Evolutionary conservation across 1,140 invertebrate species (phyloP).

Genomic region (Choristoneura fumiferana): DNA sequence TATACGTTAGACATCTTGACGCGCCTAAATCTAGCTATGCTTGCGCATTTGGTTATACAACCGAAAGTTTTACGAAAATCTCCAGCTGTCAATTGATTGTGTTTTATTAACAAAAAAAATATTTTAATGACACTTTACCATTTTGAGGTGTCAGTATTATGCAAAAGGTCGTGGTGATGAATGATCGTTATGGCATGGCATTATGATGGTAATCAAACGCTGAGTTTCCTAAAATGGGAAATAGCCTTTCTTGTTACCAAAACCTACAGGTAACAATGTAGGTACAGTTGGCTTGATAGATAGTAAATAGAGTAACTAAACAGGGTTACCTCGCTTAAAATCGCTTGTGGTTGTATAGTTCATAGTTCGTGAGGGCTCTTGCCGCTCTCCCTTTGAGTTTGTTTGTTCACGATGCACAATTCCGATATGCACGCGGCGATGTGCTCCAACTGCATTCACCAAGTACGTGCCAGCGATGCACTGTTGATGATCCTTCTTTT

Average conservation of each 20-base stretch:
- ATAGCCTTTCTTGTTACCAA: too few species aligned
- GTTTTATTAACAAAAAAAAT: background rate
- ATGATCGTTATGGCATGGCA: background rate
- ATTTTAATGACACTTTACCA: background rate
- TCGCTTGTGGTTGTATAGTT: constrained; percentile 4
- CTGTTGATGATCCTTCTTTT: background rate
- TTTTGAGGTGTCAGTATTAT: background rate
- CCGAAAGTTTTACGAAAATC: background rate
- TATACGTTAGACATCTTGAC: too few species aligned
- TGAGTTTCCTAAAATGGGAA: too few species aligned
- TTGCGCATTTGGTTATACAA: background rate
- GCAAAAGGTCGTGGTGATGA: constrained; percentile 2
- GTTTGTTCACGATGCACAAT: constrained; percentile 4
- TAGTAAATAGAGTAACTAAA: too few species aligned
- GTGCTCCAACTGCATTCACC: background rate
- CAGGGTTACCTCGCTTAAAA: background rate
- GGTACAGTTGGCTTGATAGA: too few species aligned
- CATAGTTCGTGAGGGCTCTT: constrained; percentile 9
- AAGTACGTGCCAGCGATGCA: constrained; percentile 10
- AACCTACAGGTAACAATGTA: too few species aligned
- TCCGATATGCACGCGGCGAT: constrained; percentile 3
- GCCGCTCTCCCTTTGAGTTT: constrained; percentile 16
- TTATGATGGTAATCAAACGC: too few species aligned
- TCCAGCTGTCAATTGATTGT: background rate
- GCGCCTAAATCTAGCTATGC: too few species aligned